Evolutionary conservation across 2,113 vertebrate genomes (phyloP), one percentile per base, ranked within the genome.

Genomic region (Ceyx cyanopectus): DNA sequence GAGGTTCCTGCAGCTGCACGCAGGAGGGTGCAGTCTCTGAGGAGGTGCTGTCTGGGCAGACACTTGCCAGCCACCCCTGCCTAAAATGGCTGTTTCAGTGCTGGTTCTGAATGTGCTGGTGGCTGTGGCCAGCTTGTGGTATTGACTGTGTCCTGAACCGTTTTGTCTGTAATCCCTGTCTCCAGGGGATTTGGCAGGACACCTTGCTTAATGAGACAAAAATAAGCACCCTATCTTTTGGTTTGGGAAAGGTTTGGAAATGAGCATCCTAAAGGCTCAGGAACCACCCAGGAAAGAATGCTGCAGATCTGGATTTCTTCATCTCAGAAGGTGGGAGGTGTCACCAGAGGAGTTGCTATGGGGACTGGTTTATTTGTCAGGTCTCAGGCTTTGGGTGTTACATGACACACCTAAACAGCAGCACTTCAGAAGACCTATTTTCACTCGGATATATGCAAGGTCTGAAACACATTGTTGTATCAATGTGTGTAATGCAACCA

Each of bases 211-310:
- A 80, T 48, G 51, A 43, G 19, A 43, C 27, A 45, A 26, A 79
- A 69, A 22, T 12, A 76, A 66, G 69, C 22, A 58, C 54, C 32
- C 27, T 27, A 0, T n/a, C 43, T 56, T 53, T 29, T 20, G 54
- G 27, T 62, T 70, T 69, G 79, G 67, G 30, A 20, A 43, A 86
- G 41, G 15, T 4, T 18, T 90, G 57, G 93, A 75, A 94, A 94
- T 63, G n/a, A 48, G 34, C 69, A 69, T 92, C 94, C 91, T 41
- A 67, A 75, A 92, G 94, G 89, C 57, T 67, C 48, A 30, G 74
- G 86, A 85, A 51, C 58, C 57, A 57, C 43, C 43, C 5, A 2
- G 72, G 82, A 76, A 54, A 21, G 89, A 95, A 93, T 94, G 89
- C 77, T 50, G 81, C 29, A 5, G 3, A 61, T 70, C 86, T 1